Evolutionary conservation across 2,113 vertebrate genomes (phyloP), one percentile per base, ranked within the genome.

Genomic region (Ciconia boyciana): DNA sequence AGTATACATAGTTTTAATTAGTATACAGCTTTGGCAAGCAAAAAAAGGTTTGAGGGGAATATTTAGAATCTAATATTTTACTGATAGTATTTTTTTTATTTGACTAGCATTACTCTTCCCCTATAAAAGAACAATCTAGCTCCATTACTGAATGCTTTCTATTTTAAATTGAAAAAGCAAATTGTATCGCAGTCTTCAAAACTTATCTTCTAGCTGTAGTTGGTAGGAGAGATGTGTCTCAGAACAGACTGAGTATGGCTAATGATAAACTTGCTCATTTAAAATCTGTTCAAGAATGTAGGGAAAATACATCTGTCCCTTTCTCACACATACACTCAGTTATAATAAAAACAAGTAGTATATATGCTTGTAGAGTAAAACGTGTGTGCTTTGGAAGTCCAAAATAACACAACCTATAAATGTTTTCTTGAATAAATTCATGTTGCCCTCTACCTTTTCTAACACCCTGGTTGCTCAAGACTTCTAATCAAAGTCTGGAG

Each of bases 191-290:
- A 64, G 34, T 39, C 39, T 85, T 58, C 31, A 68, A 68, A 64
- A 72, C 32, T 85, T 81, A 29, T 52, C 34, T 85, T 83, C 28
- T 78, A 49, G 18, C 36, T 54, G 34, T 41, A 68, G 12, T 13
- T 76, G 24, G 31, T 83, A 64, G 16, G 24, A 64, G 18, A 87
- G 52, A 19, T 32, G 16, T 51, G 31, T 77, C 60, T 90, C 54
- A 49, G n/a, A 90, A 60, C 39, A 85, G 64, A 52, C 61, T 77
- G 79, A 44, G 32, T 82, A 82, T 58, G 65, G 44, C 54, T 96
- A 93, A 78, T 93, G 70, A 84, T 84, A 87, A 94, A 74, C 31
- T 69, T 85, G 31, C n/a, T 93, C 49, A 71, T 84, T 64, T 94
- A 81, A 93, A 94, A 87, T 90, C 83, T 93, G 39, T 74, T 90